phyloP scores from a whole-genome alignment of 1,140 invertebrate genomes.

The Leptopilina clavipes region DNA sequence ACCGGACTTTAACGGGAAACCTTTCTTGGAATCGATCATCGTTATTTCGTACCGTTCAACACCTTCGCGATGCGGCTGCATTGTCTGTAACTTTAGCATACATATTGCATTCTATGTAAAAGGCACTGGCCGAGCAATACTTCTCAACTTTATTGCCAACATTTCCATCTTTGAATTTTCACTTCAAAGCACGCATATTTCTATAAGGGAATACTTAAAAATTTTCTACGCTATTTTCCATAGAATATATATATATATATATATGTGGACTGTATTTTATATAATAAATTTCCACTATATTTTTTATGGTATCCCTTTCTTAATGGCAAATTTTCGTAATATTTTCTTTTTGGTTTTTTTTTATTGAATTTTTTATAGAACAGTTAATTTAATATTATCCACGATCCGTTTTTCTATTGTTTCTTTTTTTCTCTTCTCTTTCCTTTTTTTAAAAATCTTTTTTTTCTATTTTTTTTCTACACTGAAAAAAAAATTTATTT shows the following conservation, averaged over 20 bases:
- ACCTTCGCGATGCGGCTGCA: slow-evolving; percentile 54
- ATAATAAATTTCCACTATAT: no score
- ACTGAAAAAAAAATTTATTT: no score
- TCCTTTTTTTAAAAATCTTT: no score
- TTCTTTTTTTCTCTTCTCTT: no score
- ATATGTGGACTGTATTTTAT: no score
- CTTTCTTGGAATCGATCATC: slow-evolving; percentile 63
- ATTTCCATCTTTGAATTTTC: slow-evolving; percentile 28
- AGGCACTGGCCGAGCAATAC: slow-evolving; percentile 35
- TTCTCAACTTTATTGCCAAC: slow-evolving; percentile 43
- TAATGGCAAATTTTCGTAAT: no score
- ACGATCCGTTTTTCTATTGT: no score
- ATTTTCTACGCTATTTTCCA: not conserved
- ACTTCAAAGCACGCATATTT: slow-evolving; percentile 12
- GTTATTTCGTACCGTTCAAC: slow-evolving; percentile 63
- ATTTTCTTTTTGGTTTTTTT: no score
- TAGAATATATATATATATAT: not conserved
- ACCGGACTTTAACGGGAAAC: slow-evolving; percentile 62
- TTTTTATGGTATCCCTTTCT: no score
- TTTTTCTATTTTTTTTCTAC: no score
- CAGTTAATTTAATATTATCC: no score
- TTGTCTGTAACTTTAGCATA: slow-evolving; percentile 44
- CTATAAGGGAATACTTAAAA: slow-evolving; percentile 5
- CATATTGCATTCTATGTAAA: slow-evolving; percentile 39
- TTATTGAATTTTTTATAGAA: no score